phyloP scores from a whole-genome alignment of 1,140 invertebrate species.

The Chionoecetes opilio region DNA sequence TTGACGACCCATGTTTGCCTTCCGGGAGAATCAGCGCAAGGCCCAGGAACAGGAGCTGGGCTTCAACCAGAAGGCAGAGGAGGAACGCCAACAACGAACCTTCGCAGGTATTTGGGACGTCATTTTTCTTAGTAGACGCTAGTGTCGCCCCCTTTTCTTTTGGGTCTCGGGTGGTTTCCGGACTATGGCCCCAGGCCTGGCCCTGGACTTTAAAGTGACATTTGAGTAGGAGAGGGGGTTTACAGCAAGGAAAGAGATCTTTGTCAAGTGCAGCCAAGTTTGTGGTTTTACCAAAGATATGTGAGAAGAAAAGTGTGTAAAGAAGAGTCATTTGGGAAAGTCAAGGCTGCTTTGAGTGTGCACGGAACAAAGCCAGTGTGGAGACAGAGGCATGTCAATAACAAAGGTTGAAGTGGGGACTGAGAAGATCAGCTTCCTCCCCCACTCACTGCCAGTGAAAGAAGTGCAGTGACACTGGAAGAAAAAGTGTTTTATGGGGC shows the following conservation, averaged over 20 bases:
- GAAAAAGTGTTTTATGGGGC: too few species aligned
- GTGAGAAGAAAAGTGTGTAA: too few species aligned
- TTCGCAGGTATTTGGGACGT: slow-evolving; percentile 57
- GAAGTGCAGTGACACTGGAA: too few species aligned
- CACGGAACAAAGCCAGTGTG: too few species aligned
- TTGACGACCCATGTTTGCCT: slow-evolving; percentile 96
- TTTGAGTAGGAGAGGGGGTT: background rate
- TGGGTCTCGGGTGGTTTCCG: background rate
- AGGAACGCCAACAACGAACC: slow-evolving; percentile 56
- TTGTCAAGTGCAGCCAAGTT: background rate
- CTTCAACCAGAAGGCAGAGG: slow-evolving; percentile 61
- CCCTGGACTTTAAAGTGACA: background rate
- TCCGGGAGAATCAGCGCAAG: slow-evolving; percentile 93
- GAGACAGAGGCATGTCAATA: too few species aligned
- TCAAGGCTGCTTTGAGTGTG: too few species aligned
- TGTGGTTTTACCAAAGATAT: background rate
- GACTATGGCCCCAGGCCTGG: background rate
- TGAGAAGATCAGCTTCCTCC: too few species aligned
- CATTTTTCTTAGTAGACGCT: slow-evolving; percentile 68
- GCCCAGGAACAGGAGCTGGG: slow-evolving; percentile 83
- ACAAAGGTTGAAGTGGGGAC: too few species aligned
- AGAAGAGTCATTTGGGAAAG: too few species aligned
- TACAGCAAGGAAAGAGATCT: background rate
- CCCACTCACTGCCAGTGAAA: too few species aligned
- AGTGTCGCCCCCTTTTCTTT: background rate